phyloP scores from a whole-genome alignment of 2,113 vertebrate genomes.

The Colistium nudipinnis region DNA sequence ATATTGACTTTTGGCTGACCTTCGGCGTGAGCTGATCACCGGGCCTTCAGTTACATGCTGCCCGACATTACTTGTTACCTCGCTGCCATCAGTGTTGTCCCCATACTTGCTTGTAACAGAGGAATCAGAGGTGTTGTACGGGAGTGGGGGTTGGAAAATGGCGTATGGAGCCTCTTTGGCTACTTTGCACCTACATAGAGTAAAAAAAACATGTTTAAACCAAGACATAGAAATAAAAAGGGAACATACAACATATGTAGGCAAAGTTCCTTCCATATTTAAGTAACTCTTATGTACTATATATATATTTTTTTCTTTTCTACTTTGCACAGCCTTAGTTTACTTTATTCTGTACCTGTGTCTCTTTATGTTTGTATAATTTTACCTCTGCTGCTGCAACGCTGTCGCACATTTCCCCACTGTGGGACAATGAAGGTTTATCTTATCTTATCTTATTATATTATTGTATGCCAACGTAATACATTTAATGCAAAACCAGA shows the following conservation, averaged over 20 bases:
- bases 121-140: slow-evolving; percentile 66
- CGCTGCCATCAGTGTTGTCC: neutral
- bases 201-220: slow-evolving; percentile 29
- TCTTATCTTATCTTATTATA: slow-evolving; percentile 5
- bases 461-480: neutral
- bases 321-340: no score
- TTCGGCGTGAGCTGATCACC: neutral
- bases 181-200: slow-evolving; percentile 73
- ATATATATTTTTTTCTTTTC: no score
- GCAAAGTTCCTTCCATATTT: neutral
- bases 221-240: neutral
- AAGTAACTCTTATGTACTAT: neutral
- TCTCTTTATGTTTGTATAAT: no score
- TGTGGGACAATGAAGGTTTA: no score
- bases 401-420: no score
- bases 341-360: no score
- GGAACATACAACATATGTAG: neutral
- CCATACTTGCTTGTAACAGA: slow-evolving; percentile 8
- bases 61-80: neutral
- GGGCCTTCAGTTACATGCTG: slow-evolving; percentile 9
- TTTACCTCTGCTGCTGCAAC: no score
- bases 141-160: slow-evolving; percentile 56
- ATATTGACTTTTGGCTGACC: slow-evolving; percentile 29
- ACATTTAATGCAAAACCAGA: neutral
- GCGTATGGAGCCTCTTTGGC: slow-evolving; percentile 66